A percentile compares a stretch with the other conserved stretches of the same genome.
These are phyloP conservation scores for Drosophila macrospina DNA, from an alignment of 2,888 invertebrate species.

Conservation along the genomic window DNA sequence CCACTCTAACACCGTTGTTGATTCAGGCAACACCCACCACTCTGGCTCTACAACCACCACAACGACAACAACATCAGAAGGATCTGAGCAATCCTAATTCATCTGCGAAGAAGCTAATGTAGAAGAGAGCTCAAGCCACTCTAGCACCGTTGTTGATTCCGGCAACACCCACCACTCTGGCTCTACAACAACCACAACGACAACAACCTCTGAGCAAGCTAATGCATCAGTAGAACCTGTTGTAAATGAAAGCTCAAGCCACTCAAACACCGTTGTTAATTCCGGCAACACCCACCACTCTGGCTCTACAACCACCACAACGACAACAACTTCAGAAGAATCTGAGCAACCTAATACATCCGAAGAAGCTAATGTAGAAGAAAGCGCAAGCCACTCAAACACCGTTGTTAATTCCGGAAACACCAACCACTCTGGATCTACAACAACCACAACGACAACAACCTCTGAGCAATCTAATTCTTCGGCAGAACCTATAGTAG, in stretches of 20 bases:
- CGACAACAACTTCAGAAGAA: slow-evolving; percentile 4
- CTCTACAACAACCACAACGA: slow-evolving; percentile 21
- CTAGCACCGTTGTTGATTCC: slow-evolving; percentile 2
- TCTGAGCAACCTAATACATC: not conserved
- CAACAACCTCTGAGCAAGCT: slow-evolving; percentile 6
- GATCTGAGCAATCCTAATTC: not conserved
- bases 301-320: slow-evolving; percentile 19
- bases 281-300: not conserved
- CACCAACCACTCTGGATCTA: slow-evolving; percentile 4
- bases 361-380: not conserved
- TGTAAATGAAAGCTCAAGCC: not conserved
- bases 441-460: slow-evolving; percentile 18
- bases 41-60: slow-evolving; percentile 21
- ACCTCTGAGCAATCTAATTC: not conserved
- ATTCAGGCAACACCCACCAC: slow-evolving; percentile 5
- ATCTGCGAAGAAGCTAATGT: not conserved
- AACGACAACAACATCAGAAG: slow-evolving; percentile 20
- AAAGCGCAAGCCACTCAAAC: not conserved
- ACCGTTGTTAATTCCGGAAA: slow-evolving; percentile 11
- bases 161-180: slow-evolving; percentile 12
- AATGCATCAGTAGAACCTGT: not conserved
- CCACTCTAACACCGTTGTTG: not conserved
- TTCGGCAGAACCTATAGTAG: not conserved
- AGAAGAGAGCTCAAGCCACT: not conserved
- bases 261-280: not conserved